Evolutionary conservation across 2,113 vertebrate species (phyloP).

Genomic region (Cricetomys ansorgei): DNA sequence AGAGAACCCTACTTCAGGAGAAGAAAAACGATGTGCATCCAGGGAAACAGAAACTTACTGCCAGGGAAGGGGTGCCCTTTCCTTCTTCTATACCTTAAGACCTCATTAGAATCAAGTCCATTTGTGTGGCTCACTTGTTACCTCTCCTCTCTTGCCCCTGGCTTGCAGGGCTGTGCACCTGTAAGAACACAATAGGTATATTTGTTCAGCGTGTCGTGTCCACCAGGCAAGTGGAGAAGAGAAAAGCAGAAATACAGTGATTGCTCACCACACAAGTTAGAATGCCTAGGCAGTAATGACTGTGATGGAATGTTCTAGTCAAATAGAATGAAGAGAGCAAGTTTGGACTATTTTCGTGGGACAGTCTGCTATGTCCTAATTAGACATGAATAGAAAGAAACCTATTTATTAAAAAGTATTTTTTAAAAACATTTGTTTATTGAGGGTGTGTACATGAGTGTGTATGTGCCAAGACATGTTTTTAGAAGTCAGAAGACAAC

Average conservation of each 20-base stretch:
- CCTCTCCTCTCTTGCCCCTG: rapidly evolving
- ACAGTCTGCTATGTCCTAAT: not conserved
- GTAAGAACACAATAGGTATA: not conserved
- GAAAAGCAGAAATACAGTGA: not conserved
- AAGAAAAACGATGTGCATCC: not conserved
- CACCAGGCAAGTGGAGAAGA: not conserved
- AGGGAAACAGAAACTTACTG: not conserved
- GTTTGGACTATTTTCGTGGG: not conserved
- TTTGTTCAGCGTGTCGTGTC: not conserved
- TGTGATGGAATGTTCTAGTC: not conserved
- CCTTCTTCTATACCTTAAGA: not conserved
- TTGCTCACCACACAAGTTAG: not conserved
- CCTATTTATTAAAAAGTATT: not conserved
- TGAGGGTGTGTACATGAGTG: not conserved
- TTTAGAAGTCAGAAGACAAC: not conserved
- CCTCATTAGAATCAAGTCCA: not conserved
- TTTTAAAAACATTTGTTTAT: not conserved
- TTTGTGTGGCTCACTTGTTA: not conserved
- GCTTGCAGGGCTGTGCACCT: rapidly evolving
- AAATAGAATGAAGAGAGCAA: not conserved
- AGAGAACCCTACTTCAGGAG: not conserved
- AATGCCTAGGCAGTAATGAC: not conserved
- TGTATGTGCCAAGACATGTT: not conserved
- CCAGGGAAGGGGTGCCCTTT: not conserved
- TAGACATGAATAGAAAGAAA: not conserved